phyloP scores from a whole-genome alignment of 2,113 vertebrate species.

The Notechis scutatus region DNA sequence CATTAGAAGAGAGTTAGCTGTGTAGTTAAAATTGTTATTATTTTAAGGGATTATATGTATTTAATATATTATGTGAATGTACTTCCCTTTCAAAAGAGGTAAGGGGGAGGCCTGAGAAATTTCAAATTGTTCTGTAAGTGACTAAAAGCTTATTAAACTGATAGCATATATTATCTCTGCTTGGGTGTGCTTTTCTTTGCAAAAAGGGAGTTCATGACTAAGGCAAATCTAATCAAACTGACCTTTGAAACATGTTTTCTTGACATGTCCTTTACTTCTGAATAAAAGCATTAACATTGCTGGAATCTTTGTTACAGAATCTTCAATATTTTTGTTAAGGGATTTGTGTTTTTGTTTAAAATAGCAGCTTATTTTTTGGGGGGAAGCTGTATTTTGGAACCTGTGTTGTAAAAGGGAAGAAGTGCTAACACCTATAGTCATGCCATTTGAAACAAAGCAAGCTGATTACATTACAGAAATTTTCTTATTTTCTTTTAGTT shows the following conservation, averaged over 20 bases:
- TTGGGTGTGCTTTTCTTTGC: conserved; percentile 18
- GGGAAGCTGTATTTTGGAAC: not conserved
- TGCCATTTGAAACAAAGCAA: not conserved
- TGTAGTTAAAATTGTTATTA: conserved; percentile 15
- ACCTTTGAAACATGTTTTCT: conserved; percentile 51
- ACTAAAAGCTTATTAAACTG: conserved; percentile 23
- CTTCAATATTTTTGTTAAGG: not conserved
- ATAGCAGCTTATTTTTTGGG: not conserved
- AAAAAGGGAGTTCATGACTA: not conserved
- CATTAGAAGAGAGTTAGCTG: not conserved
- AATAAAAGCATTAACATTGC: conserved; percentile 16
- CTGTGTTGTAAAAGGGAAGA: not conserved
- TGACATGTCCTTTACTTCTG: conserved; percentile 17
- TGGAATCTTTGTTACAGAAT: not conserved
- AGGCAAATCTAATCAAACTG: conserved; percentile 32
- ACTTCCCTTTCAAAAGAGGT: not conserved
- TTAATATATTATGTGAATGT: not conserved
- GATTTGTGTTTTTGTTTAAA: not conserved
- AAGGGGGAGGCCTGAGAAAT: conserved; percentile 23
- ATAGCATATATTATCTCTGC: conserved; percentile 42
- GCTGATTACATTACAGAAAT: not conserved
- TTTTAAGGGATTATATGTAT: not conserved
- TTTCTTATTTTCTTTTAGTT: not conserved
- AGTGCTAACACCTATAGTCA: not conserved
- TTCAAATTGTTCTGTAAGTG: conserved; percentile 7